Percentiles rank a stretch among this genome's conserved stretches.
phyloP scores from a whole-genome alignment of 2,797 vertebrate species.

The Sebastes reedi region DNA sequence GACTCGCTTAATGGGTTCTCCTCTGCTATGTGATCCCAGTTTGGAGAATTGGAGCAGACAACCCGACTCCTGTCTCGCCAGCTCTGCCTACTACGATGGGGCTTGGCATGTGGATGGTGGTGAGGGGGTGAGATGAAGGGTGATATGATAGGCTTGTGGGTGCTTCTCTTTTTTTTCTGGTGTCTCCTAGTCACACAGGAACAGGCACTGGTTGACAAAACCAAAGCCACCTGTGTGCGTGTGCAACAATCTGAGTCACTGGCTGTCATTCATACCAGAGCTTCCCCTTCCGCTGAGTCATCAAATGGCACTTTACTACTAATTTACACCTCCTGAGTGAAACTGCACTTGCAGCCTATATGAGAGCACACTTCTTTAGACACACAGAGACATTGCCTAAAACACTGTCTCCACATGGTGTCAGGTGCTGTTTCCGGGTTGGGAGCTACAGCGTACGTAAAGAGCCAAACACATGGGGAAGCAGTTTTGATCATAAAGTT shows the following conservation, averaged over 20 bases:
- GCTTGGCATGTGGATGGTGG: constrained; percentile 24
- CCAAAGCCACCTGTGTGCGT: constrained; percentile 41
- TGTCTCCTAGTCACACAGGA: constrained; percentile 23
- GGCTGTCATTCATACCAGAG: constrained; percentile 44
- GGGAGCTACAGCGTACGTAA: not conserved
- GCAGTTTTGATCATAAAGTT: constrained; percentile 41
- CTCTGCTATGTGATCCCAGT: constrained; percentile 67
- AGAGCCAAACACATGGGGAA: constrained; percentile 20
- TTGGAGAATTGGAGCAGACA: constrained; percentile 78
- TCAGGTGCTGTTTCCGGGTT: constrained; percentile 1
- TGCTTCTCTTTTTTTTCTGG: constrained; percentile 1
- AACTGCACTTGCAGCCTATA: not conserved
- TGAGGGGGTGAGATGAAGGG: not conserved
- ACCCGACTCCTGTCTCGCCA: constrained; percentile 68
- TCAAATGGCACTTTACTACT: constrained; percentile 20
- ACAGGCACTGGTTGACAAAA: constrained; percentile 11
- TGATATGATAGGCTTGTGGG: not conserved
- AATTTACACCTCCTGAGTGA: not conserved
- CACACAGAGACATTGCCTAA: not conserved
- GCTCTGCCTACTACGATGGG: constrained; percentile 23
- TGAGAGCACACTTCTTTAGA: not conserved
- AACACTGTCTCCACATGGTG: not conserved
- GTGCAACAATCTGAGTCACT: constrained; percentile 48
- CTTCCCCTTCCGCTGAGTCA: constrained; percentile 56
- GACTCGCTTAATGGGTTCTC: constrained; percentile 71